Evolutionary conservation across 2,888 invertebrate genomes (phyloP).

Genomic region (Acrobasis consociella): DNA sequence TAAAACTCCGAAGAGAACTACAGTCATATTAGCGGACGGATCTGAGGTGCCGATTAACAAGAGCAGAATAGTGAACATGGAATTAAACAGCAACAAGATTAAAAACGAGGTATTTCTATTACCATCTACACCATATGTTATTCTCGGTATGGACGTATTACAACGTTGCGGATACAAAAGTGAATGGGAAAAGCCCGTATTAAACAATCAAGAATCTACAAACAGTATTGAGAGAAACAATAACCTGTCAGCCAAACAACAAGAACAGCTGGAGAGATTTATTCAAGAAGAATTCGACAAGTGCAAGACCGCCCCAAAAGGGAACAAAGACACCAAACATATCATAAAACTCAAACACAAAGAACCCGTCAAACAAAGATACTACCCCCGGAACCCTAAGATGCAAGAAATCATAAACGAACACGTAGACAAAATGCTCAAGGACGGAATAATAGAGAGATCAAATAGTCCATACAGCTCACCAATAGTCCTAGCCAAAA

Average conservation of each 20-base stretch:
- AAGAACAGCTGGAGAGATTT: too few relatives aligned
- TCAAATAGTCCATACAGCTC: slow-evolving; percentile 2
- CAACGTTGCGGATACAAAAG: too few relatives aligned
- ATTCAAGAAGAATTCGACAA: not conserved
- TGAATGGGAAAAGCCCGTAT: not conserved
- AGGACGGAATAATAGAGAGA: not conserved
- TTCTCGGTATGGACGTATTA: too few relatives aligned
- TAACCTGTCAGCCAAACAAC: not conserved
- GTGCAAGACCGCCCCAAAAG: not conserved
- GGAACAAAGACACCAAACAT: not conserved
- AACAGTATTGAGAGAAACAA: not conserved
- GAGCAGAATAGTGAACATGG: not conserved
- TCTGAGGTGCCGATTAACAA: too few relatives aligned
- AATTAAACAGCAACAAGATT: too few relatives aligned
- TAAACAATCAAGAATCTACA: not conserved
- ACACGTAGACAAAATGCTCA: slow-evolving; percentile 4
- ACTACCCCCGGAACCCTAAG: not conserved
- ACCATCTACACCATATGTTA: too few relatives aligned
- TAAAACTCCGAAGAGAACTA: too few relatives aligned
- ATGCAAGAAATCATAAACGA: not conserved
- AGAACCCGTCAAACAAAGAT: not conserved
- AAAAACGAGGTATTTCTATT: too few relatives aligned
- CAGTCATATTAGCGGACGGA: too few relatives aligned
- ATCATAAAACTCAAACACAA: not conserved
- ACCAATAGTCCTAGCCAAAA: slow-evolving; percentile 1